Conservation (phyloP, 2,797 vertebrate genomes). For the Microtus obscurus region DNA sequence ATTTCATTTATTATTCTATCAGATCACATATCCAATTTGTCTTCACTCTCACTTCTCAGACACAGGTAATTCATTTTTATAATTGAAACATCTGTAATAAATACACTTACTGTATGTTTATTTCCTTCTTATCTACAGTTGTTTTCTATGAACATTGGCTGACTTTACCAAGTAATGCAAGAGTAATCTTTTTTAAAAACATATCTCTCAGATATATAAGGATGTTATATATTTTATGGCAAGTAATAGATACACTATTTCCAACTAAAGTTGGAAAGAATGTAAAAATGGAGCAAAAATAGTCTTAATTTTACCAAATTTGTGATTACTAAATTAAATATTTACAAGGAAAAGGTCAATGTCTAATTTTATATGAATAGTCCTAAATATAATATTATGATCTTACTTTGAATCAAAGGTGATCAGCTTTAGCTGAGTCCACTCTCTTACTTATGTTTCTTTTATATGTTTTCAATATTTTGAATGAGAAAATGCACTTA, state of each 20-base stretch:
- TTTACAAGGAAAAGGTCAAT: neutral
- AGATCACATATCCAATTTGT: neutral
- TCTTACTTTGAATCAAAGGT: neutral
- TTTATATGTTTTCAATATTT: neutral
- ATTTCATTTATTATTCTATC: neutral
- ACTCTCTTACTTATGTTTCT: neutral
- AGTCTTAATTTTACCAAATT: neutral
- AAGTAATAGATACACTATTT: neutral
- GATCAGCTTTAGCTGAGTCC: neutral
- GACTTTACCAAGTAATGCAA: neutral
- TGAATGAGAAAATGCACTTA: neutral
- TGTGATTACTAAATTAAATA: conserved; percentile 16
- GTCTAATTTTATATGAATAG: neutral
- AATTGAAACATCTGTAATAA: neutral
- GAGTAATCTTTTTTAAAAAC: neutral
- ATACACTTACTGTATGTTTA: neutral
- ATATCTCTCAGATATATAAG: neutral
- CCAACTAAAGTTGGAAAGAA: neutral
- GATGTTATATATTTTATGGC: neutral
- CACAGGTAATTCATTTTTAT: neutral
- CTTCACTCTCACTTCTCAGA: neutral
- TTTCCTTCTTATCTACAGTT: neutral
- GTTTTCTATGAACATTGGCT: neutral
- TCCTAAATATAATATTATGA: neutral
- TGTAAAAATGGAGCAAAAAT: neutral